These are phyloP conservation scores for Amphiura filiformis DNA, from an alignment of 35 echinoderm and acorn worm species.

Conservation along the genomic window DNA sequence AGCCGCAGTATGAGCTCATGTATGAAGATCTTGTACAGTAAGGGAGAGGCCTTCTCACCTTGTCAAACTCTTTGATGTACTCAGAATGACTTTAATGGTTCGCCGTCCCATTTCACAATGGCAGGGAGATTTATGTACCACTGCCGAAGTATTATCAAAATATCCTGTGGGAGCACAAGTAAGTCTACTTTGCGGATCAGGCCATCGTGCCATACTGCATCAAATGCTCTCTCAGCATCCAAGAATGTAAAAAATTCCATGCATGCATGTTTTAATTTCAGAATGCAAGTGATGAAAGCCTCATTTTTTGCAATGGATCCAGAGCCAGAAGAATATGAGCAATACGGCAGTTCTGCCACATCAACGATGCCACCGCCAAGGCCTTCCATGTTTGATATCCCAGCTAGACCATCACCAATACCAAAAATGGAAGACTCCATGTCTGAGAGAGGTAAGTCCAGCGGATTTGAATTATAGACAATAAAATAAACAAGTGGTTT, in stretches of 20 bases:
- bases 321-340: conserved; percentile 40
- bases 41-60: neutral
- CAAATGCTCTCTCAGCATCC: conserved; percentile 8
- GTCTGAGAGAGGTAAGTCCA: conserved; percentile 12
- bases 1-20: neutral
- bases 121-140: neutral
- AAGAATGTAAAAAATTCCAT: no score
- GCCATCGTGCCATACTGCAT: neutral
- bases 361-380: conserved; percentile 7
- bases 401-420: conserved; percentile 33
- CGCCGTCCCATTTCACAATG: neutral
- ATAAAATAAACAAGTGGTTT: no score
- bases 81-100: neutral
- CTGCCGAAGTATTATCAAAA: neutral
- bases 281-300: conserved; percentile 98
- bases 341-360: neutral
- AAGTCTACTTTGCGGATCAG: neutral
- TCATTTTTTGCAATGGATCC: conserved; percentile 88
- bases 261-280: no score
- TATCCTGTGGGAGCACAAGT: neutral
- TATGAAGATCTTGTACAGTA: neutral
- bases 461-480: no score
- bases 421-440: conserved; percentile 38
- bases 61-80: neutral
- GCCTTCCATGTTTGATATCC: conserved; percentile 34